Percentiles rank a stretch among this genome's conserved stretches.
Conservation (phyloP, 2,797 vertebrate species). For the Alexandromys oeconomus region DNA sequence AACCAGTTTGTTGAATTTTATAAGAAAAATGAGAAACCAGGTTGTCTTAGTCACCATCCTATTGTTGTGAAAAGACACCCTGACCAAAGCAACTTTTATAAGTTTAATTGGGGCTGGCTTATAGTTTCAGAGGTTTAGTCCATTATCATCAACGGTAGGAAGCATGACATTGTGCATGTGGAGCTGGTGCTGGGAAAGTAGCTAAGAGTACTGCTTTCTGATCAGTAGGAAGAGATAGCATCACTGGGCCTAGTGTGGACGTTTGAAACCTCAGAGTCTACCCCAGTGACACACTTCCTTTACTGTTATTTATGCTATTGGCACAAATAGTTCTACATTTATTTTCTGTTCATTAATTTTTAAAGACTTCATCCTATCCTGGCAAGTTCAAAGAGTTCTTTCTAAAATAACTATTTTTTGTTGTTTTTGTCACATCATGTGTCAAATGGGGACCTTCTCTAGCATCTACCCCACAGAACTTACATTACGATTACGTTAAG, state of each 20-base stretch:
- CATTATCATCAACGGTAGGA: no score
- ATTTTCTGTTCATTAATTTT: constrained; percentile 1
- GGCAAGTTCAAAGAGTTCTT: constrained; percentile 15
- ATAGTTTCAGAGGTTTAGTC: neutral
- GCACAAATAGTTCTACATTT: constrained; percentile 17
- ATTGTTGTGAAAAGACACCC: neutral
- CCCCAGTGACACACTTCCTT: neutral
- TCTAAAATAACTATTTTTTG: constrained; percentile 15
- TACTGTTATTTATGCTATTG: neutral
- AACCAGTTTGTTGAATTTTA: constrained; percentile 42
- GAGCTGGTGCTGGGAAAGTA: neutral
- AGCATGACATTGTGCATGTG: neutral
- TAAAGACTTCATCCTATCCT: neutral
- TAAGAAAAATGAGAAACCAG: constrained; percentile 53
- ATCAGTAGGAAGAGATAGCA: neutral
- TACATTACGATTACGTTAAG: constrained; percentile 21
- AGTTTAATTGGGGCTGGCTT: neutral
- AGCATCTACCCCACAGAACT: neutral
- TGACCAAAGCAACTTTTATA: neutral
- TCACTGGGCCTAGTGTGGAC: neutral
- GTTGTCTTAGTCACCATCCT: neutral
- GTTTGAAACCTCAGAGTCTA: neutral
- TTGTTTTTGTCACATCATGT: constrained; percentile 45
- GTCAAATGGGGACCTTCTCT: constrained; percentile 25
- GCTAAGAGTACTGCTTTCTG: neutral